Base-by-base conservation (phyloP, 2,888 invertebrate genomes). In the Chromoteleia sp. region DNA sequence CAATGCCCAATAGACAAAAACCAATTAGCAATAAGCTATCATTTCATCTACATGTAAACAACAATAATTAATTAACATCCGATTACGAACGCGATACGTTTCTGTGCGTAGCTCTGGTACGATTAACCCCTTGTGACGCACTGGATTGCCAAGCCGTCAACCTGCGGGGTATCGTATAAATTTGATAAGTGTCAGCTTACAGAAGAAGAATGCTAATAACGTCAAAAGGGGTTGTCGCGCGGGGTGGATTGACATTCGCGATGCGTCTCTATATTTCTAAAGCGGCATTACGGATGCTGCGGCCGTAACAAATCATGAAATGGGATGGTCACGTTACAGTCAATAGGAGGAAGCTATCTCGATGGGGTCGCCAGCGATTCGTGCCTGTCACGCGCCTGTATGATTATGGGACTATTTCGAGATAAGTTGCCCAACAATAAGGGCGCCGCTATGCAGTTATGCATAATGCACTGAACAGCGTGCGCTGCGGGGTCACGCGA, bases 261-360 rank as follows among this genome's bases (percentile, higher is more conserved):
- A 65, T 48, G 39, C 50, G 65, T 36, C 36, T 48, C 36, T 19
- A 43, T 56, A 30, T 56, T 70, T 70, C 67, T 50, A 39, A 10
- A 52, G 74, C 39, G 43, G 70, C 52, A 78, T 78, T 75, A 68
- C 43, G 59, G 70, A 82, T 73, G 65, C 78, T 59, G 59, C 50
- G 67, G 74, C 59, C 65, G 78, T 78, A 65, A 56, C 74, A 74
- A 75, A 73, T 71, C 78, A 52, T 78, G 78, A 78, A 82, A 75
- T 78, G 75, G 78, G 78, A 70, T 63, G 68, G 68, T 82, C 63
- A 54, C 74, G 75, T 75, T 78, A 82, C 74, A 81, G 59, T 58
- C 73, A 58, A 78, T 75, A 58, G 63, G 54, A 61, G 54, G 30
- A 39, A 19, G 59, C 75, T 75, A 78, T 65, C 71, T 50, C 33